Evolutionary conservation across 2,113 vertebrate genomes (phyloP).

Genomic region (Lontra canadensis): DNA sequence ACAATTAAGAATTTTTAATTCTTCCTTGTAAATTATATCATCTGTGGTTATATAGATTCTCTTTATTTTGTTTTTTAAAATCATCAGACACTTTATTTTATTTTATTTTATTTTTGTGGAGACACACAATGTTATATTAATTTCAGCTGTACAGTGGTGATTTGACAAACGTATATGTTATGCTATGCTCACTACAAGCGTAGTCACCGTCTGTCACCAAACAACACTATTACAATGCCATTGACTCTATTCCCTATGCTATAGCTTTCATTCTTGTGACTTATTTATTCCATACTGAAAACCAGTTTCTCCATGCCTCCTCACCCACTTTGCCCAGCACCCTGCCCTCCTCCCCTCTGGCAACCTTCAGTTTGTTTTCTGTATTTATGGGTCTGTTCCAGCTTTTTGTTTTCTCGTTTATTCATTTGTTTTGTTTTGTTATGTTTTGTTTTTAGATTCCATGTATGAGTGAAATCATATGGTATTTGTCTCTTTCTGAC

Average conservation of each 20-base stretch:
- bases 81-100: not conserved
- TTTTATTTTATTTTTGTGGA: not conserved
- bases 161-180: too few relatives aligned
- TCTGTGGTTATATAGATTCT: not conserved
- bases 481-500: not conserved
- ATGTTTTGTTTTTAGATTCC: not conserved
- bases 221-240: too few relatives aligned
- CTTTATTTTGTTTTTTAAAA: not conserved
- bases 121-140: not conserved
- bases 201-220: too few relatives aligned
- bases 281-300: not conserved
- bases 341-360: not conserved
- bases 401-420: not conserved
- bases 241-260: not conserved
- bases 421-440: not conserved
- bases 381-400: not conserved
- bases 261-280: not conserved
- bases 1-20: not conserved
- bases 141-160: not conserved
- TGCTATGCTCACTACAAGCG: too few relatives aligned
- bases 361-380: not conserved
- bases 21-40: not conserved
- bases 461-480: not conserved
- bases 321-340: not conserved
- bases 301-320: not conserved